Percentiles rank a stretch among this genome's conserved stretches.
These are phyloP conservation scores for Hyposmocoma kahamanoa DNA, from an alignment of 1,140 invertebrate genomes.

Conservation along the genomic window DNA sequence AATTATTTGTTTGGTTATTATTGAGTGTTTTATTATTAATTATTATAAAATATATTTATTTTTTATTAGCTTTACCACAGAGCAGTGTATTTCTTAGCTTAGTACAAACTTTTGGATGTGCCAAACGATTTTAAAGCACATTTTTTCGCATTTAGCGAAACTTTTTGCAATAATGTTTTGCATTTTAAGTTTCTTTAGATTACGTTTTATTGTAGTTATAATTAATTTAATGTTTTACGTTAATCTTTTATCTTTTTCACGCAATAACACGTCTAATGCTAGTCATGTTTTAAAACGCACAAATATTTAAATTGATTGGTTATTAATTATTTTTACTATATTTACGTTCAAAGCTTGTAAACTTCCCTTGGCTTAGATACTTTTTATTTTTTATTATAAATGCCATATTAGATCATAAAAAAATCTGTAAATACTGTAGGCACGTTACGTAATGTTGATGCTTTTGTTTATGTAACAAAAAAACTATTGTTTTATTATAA, in stretches of 20 bases:
- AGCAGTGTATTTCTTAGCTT: slow-evolving; percentile 60
- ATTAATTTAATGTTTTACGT: slow-evolving; percentile 24
- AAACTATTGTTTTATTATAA: slow-evolving; percentile 47
- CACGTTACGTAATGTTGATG: slow-evolving; percentile 46
- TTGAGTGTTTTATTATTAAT: slow-evolving; percentile 37
- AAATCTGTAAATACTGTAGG: slow-evolving; percentile 45
- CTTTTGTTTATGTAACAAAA: slow-evolving; percentile 38
- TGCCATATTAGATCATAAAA: slow-evolving; percentile 66
- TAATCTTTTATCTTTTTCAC: slow-evolving; percentile 45
- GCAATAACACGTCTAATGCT: slow-evolving; percentile 71
- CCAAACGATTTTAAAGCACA: slow-evolving; percentile 60
- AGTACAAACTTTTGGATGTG: slow-evolving; percentile 65
- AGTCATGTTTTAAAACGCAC: slow-evolving; percentile 67
- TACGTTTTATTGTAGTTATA: neutral
- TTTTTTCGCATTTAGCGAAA: slow-evolving; percentile 57
- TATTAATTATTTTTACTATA: slow-evolving; percentile 33
- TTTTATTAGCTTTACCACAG: slow-evolving; percentile 55
- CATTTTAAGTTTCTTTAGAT: slow-evolving; percentile 39
- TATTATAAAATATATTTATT: slow-evolving; percentile 51
- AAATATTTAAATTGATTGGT: slow-evolving; percentile 23
- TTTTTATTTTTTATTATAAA: slow-evolving; percentile 51
- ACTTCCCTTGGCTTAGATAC: slow-evolving; percentile 44
- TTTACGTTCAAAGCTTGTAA: slow-evolving; percentile 25
- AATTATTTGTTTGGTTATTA: slow-evolving; percentile 51
- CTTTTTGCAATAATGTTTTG: slow-evolving; percentile 55